Base-by-base conservation (phyloP, 2,797 vertebrate genomes). In the Cirrhinus molitorella region DNA sequence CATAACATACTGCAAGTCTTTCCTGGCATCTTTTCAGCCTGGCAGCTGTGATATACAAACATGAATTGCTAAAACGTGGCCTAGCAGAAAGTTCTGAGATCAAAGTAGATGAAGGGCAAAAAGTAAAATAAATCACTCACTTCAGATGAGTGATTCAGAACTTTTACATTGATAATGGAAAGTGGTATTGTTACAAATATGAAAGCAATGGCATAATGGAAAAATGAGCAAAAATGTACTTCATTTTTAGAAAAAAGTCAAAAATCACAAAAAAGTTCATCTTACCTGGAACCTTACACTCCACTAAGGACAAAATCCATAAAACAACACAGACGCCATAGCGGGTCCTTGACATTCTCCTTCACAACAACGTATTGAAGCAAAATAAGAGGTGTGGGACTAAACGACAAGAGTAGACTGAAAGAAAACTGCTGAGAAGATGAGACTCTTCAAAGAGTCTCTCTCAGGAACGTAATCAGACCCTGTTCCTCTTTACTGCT, bases 201-300 rank as follows among this genome's bases (percentile, higher is more conserved):
- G n/a, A n/a, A n/a, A n/a, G n/a, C 1, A 28, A 37, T 16, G 7
- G 23, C 34, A 16, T 25, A 43, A 10, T 31, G 40, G 9, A 37
- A 34, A 43, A 28, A 68, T 43, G 1, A 40, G 23, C 23, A 37
- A 68, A 63, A 76, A 31, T 2, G 11, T 19, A 25, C 10, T 40
- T 55, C 7, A 37, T 31, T 55, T 40, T 34, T 23, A 21, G 1
- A 6, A 57, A 71, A 55, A 45, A 16, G 21, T 65, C 7, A 73
- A 73, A 51, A 72, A 72, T 53, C 12, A 34, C 19, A 14, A 53
- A 25, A 63, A 84, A 21, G 9, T 37, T 40, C 0, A 34, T 40
- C 87, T 89, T 89, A 90, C 89, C 89, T 89, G 86, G 77, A 86
- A 83, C 83, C 37, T 88, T 89, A 81, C 76, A 85, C 47, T 82